Base-by-base conservation (phyloP, 30 jellyfish, hydroid and myxozoan genomes). In the Turritopsis dohrnii region DNA sequence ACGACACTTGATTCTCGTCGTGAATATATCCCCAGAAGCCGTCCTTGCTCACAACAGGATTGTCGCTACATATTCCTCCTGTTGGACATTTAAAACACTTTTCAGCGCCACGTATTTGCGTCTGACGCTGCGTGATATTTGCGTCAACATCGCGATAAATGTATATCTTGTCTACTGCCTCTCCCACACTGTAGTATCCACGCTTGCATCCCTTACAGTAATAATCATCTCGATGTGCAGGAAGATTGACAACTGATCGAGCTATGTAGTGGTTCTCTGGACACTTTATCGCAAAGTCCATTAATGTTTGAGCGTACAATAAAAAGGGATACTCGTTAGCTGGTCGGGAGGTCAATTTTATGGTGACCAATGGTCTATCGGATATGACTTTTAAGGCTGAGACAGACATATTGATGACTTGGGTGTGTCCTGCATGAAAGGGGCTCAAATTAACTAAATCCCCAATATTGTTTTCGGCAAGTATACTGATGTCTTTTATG, bases 11-110 rank as follows among this genome's bases (percentile, higher is more conserved):
- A 52, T 29, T 80, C 22, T 25, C 22, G 8, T 52, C 16, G 27
- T 65, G 21, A 5, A 41, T 13, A 71, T 72, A 84, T 19, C 90
- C 90, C 90, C 90, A 84, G 79, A 72, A 75, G 71, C 53, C 72
- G 4, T 41, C 81, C 60, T 41, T 41, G 60, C 60, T 41, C 5
- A 41, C 13, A 13, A 41, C 13, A 41, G 60, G 9, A 13, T 13
- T 13, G 60, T 13, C 60, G 60, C 13, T 41, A 41, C 60, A 41
- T 5, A 41, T 41, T 3, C 60, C 60, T 41, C 60, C 60, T 41
- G 60, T 41, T 41, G 60, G 60, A 41, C 60, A 41, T 41, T 41
- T 41, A 13, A 41, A 41, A 13, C 60, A 41, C 60, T 41, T 41
- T 41, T 41, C 60, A 41, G 60, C 60, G 9, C 13, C 60, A 5